These are phyloP conservation scores for Zhengitettix transpicula DNA, from an alignment of 2,888 invertebrate genomes.

Conservation along the genomic window DNA sequence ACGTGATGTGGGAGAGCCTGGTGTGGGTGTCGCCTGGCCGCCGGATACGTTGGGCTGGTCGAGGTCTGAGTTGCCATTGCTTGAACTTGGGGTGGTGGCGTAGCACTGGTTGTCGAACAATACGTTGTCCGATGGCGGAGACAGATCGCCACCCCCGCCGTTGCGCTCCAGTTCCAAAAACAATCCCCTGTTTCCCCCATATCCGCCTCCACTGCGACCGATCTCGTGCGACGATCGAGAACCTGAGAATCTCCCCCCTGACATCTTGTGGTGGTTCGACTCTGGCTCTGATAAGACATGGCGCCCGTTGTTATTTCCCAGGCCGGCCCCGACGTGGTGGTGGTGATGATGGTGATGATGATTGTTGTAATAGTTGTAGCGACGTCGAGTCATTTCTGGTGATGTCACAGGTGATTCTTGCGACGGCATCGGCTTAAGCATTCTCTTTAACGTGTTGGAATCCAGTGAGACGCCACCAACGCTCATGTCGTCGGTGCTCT, in stretches of 20 bases:
- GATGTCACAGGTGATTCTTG: constrained; percentile 79
- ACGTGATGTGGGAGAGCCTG: constrained; percentile 69
- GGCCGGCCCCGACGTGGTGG: constrained; percentile 27
- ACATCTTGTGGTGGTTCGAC: constrained; percentile 24
- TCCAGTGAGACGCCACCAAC: constrained; percentile 34
- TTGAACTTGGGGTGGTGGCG: constrained; percentile 85
- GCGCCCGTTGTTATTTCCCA: constrained; percentile 19
- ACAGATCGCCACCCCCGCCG: constrained; percentile 38
- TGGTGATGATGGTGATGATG: constrained; percentile 36
- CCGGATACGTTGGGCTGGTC: constrained; percentile 38
- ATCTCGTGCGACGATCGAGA: constrained; percentile 55
- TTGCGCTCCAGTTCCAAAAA: constrained; percentile 66
- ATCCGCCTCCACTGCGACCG: constrained; percentile 23
- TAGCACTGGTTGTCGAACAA: constrained; percentile 92
- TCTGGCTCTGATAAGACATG: constrained; percentile 32
- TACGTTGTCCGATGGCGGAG: constrained; percentile 84
- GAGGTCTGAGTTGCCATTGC: constrained; percentile 81
- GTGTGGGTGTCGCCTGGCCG: constrained; percentile 45
- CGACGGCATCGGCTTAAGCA: constrained; percentile 88
- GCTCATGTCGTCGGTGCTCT: constrained; percentile 77
- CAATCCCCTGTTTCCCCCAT: constrained; percentile 31
- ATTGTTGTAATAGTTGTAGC: constrained; percentile 29
- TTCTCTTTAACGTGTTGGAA: constrained; percentile 75
- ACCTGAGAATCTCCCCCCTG: constrained; percentile 28
- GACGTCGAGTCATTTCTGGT: constrained; percentile 73